A percentile compares a stretch with the other conserved stretches of the same genome.
These are phyloP conservation scores for Brachionichthys hirsutus DNA, from an alignment of 2,113 vertebrate genomes.

Conservation along the genomic window DNA sequence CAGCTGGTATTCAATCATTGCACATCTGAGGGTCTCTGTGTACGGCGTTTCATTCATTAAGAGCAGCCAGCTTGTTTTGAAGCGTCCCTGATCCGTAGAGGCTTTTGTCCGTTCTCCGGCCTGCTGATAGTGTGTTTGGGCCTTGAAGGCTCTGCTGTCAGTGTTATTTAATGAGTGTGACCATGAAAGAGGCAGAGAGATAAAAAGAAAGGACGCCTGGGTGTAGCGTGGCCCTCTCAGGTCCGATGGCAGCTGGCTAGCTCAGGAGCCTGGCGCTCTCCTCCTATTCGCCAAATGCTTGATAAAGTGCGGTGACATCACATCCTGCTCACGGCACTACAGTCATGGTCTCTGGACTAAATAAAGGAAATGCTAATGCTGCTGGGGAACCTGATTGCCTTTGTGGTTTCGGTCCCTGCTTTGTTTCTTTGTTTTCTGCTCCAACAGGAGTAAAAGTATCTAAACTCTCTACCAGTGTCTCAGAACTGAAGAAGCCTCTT, in stretches of 20 bases:
- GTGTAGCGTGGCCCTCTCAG: constrained; percentile 45
- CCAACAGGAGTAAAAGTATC: too few species aligned
- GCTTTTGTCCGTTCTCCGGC: constrained; percentile 16
- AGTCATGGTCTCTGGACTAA: constrained; percentile 3
- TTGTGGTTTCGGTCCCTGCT: too few species aligned
- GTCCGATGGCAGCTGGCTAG: constrained; percentile 63
- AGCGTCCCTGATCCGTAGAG: too few species aligned
- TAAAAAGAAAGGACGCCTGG: constrained; percentile 34
- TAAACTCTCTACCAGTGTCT: too few species aligned
- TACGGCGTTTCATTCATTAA: neutral
- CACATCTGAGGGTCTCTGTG: neutral
- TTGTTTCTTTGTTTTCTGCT: too few species aligned
- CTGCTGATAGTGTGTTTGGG: constrained; percentile 20
- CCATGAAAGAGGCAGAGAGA: constrained; percentile 46
- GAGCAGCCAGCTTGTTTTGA: constrained; percentile 16
- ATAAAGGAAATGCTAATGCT: constrained; percentile 3
- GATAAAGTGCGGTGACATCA: constrained; percentile 32
- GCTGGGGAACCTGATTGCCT: too few species aligned
- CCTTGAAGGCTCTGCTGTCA: constrained; percentile 30
- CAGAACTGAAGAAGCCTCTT: too few species aligned
- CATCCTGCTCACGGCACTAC: constrained; percentile 19
- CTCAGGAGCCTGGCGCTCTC: constrained; percentile 63
- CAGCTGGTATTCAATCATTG: too few species aligned
- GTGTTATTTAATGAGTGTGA: constrained; percentile 50
- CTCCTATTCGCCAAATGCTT: constrained; percentile 49